Evolutionary conservation across 2,113 vertebrate species (phyloP), one percentile per base, ranked within the genome.

Genomic region (Piprites chloris): DNA sequence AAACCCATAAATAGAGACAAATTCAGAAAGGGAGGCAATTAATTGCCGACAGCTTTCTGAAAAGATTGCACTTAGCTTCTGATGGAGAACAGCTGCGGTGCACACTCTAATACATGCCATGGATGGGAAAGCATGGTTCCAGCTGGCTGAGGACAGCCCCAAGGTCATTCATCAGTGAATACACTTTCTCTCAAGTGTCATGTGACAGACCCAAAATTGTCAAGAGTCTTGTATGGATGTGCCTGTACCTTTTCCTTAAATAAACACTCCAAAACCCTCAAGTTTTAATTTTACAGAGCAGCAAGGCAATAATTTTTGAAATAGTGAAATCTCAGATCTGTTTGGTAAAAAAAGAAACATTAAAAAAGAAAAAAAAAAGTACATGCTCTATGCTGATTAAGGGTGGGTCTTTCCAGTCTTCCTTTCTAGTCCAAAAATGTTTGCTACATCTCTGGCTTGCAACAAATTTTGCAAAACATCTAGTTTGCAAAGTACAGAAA

Each of bases 21-120:
- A 96, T 86, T 93, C 59, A 86, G 88, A 95, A 94, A 87, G 28
- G 74, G 82, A 93, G 72, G 79, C 82, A 87, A 92, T 93, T 96
- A 97, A 96, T 95, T 97, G 67, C 76, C 16, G 8, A 94, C 90
- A 93, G 94, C 37, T 97, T 94, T 97, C 79, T 90, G 85, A 96
- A 97, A 95, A 85, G 85, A 69, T 90, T 85, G 79, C 75, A 92
- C 85, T 95, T 92, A 94, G 95, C 79, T 95, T 88, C 79, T 93
- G 95, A 97, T 90, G 88, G 79, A 93, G 88, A 97, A 94, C 96
- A 97, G 94, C 95, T 96, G 94, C 88, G 94, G 85, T 55, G 19
- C 83, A 92, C 79, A 47, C 83, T 90, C 78, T 94, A 88, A 93
- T 90, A 88, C 75, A 90, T 42, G 75, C 88, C 59, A 92, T 93